Evolutionary conservation across 2,797 vertebrate species (phyloP).

Genomic region (Gobio occitaniae): DNA sequence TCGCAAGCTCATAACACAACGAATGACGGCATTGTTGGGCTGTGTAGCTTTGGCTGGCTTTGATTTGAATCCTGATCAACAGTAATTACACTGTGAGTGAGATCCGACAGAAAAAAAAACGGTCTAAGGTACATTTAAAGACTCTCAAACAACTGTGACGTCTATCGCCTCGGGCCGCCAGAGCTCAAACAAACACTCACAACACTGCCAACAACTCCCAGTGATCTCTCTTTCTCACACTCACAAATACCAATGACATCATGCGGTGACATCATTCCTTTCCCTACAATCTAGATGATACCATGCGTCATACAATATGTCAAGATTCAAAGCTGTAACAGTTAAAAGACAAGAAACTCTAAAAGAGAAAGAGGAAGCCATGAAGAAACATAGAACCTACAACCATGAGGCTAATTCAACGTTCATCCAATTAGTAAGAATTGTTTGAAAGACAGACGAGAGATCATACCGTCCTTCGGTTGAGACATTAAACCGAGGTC

Average conservation of each 20-base stretch:
- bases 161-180: constrained; percentile 66
- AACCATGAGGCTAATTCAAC: constrained; percentile 52
- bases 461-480: neutral
- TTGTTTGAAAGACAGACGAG: constrained; percentile 39
- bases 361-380: neutral
- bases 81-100: constrained; percentile 69
- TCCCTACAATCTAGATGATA: neutral
- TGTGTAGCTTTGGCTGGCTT: constrained; percentile 60
- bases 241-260: constrained; percentile 72
- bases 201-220: constrained; percentile 25
- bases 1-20: constrained; percentile 47
- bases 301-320: neutral
- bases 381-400: constrained; percentile 42
- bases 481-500: too few species aligned
- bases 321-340: constrained; percentile 70
- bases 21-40: constrained; percentile 66
- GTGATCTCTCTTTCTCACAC: constrained; percentile 61
- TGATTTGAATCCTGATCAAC: constrained; percentile 68
- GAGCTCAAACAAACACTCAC: constrained; percentile 45
- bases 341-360: constrained; percentile 59
- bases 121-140: constrained; percentile 75
- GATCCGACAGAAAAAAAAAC: constrained; percentile 69
- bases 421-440: constrained; percentile 47
- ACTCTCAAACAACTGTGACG: constrained; percentile 72
- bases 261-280: constrained; percentile 55